Evolutionary conservation across 2,888 invertebrate genomes (phyloP), one percentile per base, ranked within the genome.

Genomic region (Herminia tarsipennalis): DNA sequence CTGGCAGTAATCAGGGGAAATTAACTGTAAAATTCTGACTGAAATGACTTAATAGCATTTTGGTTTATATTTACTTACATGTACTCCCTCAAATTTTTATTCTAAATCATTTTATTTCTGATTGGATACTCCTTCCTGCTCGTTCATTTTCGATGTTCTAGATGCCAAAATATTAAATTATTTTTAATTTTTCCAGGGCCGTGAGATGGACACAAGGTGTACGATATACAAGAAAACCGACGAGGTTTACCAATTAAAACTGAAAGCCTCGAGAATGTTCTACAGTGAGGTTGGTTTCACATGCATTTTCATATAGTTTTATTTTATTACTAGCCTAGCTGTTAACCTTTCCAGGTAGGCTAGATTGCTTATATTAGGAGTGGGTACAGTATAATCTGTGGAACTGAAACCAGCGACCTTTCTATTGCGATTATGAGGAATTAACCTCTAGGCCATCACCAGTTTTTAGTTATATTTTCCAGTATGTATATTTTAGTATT

Each of bases 181-280:
- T n/a, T n/a, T n/a, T n/a, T n/a, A n/a, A n/a, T n/a, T n/a, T 46
- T 74, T 75, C 24, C 73, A 96, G 94, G 98, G 98, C 8, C 95
- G 96, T 71, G 98, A 99, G 88, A 94, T 96, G 88, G 98, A 99
- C 70, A 96, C 98, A 17, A 94, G 98, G 81, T 98, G 99, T 59
- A 98, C 99, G 29, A 97, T 99, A 78, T 99, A 97, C 90, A 99
- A 99, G 92, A 99, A 99, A 93, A 99, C 98, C 53, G 99, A 99
- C 70, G 98, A 98, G 83, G 94, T 97, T 45, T 99, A 99, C 92
- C 98, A 98, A 91, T 93, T 99, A 58, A 99, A 99, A 92, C 92
- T 99, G 88, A 99, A 99, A 90, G 96, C 99, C 28, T 98, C 99
- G 8, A 95, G 99, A 86, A 96, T 94, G 92, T 96, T 98, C 78